Conservation (phyloP, 2,113 vertebrate species). For the Corythornis vintsioides region DNA sequence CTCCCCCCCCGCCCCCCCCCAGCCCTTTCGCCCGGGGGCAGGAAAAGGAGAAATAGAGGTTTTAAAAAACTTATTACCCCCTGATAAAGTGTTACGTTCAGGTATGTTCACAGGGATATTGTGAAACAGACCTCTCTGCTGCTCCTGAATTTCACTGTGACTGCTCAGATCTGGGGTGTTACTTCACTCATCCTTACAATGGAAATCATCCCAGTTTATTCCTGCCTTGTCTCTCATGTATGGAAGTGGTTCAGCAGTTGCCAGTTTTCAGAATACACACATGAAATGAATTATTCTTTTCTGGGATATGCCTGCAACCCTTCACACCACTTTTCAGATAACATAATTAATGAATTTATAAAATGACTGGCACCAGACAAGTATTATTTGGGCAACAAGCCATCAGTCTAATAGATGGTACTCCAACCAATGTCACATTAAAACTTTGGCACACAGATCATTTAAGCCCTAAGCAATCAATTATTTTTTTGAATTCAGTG, state of each 20-base stretch:
- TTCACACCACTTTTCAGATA: conserved; percentile 3
- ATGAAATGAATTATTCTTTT: background rate
- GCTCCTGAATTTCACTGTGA: background rate
- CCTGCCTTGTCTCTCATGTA: background rate
- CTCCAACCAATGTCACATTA: conserved; percentile 21
- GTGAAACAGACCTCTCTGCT: background rate
- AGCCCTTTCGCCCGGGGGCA: too few relatives aligned
- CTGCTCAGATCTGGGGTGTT: background rate
- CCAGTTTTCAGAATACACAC: background rate
- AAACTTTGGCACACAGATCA: background rate
- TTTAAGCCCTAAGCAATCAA: conserved; percentile 30
- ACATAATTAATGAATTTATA: conserved; percentile 14
- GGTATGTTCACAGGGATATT: background rate
- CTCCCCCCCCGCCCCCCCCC: too few relatives aligned
- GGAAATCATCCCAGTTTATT: background rate
- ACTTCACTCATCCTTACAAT: background rate
- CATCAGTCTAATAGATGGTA: background rate
- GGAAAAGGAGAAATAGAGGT: too few relatives aligned
- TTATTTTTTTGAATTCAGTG: conserved; percentile 26
- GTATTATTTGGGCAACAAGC: conserved; percentile 34
- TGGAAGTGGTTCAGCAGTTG: background rate
- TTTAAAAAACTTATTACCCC: too few relatives aligned
- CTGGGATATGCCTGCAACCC: background rate
- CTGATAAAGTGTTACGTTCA: background rate
- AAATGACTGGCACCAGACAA: conserved; percentile 45